Percentiles rank a stretch among this genome's conserved stretches.
phyloP scores from a whole-genome alignment of 2,113 vertebrate genomes.

The Acinonyx jubatus region DNA sequence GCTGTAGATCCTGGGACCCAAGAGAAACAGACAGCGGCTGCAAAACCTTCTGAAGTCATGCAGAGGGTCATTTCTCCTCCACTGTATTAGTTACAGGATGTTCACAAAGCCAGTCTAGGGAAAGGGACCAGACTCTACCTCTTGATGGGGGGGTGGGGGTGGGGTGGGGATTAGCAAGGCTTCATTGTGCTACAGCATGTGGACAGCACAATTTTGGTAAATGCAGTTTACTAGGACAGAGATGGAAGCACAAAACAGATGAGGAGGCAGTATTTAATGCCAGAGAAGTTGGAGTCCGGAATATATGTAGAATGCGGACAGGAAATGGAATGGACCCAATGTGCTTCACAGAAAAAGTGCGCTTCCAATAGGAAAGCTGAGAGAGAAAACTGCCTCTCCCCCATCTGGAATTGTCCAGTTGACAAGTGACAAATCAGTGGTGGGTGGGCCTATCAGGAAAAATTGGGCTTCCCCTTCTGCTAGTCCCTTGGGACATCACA shows the following conservation, averaged over 20 bases:
- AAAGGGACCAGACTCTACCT: not conserved
- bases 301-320: not conserved
- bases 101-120: not conserved
- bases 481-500: not conserved
- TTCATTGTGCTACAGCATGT: not conserved
- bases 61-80: not conserved
- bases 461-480: not conserved
- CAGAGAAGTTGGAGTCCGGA: not conserved
- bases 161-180: not conserved
- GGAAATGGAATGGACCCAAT: not conserved
- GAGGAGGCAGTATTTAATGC: not conserved
- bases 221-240: not conserved
- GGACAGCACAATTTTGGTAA: not conserved
- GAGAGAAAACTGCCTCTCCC: not conserved
- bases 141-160: not conserved
- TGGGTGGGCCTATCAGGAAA: not conserved
- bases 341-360: not conserved
- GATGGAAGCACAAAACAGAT: not conserved
- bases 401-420: not conserved
- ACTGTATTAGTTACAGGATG: not conserved
- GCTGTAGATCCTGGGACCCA: not conserved
- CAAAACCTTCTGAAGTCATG: not conserved
- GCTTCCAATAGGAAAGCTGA: not conserved
- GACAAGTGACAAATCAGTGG: not conserved
- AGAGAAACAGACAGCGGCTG: not conserved